Base-by-base conservation (phyloP, 1,140 invertebrate species). In the Pinna nobilis region DNA sequence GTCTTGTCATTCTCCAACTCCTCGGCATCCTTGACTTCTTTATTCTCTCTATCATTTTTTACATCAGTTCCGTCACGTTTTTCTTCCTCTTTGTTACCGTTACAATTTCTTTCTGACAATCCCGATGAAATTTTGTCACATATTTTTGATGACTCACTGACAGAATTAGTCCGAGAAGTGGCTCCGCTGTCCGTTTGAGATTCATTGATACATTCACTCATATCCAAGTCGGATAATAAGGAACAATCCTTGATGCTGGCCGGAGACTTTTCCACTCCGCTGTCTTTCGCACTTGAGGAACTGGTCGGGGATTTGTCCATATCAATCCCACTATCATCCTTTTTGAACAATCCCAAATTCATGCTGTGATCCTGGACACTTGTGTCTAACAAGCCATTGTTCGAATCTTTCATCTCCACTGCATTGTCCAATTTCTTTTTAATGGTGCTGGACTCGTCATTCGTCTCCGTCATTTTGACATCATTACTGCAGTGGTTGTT, bases 291-390 rank as follows among this genome's bases (percentile, higher is more conserved):
- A 50, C 76, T 76, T n/a, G 53, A 71, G 18, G 65, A 70, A n/a
- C n/a, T n/a, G 15, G 68, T 72, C 11, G 83, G 78, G 32, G 82
- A 87, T 67, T 78, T 86, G 69, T 89, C 86, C 44, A 84, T 69
- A 35, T 83, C 83, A 47, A 86, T 87, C 35, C 84, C 88, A 77
- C 84, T 89, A 73, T 88, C 85, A 67, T 84, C 82, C 74, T 88
- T 89, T 70, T 87, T 88, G 55, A 33, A 33, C 37, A 59, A n/a
- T 18, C 55, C 37, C 0, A 59, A n/a, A 35, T n/a, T 59, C 30
- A 5, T 44, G 13, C 0, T 49, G 28, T 47, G 32, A 15, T 2
- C 20, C 41, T 51, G 28, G 55, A 59, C 5, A 18, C 55, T 59
- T 13, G 30, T 20, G 23, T 59, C 55, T 20, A 32, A 32, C 11